These are phyloP conservation scores for Pseudomyrmex flavicornis DNA, from an alignment of 1,140 invertebrate genomes.

Conservation along the genomic window DNA sequence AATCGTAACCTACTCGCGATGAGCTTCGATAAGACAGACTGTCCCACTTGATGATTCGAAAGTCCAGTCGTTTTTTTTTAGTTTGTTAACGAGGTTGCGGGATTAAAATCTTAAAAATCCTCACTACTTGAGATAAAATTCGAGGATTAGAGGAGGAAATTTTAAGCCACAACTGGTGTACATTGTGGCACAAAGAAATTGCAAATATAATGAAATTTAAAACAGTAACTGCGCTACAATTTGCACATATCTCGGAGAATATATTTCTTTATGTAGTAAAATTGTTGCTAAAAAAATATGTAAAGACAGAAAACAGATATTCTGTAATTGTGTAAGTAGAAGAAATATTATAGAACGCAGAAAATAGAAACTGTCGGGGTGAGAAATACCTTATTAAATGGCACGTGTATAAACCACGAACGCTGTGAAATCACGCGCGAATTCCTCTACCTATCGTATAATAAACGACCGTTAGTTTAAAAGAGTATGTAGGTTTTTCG, in stretches of 20 bases:
- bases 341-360: neutral
- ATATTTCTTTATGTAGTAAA: neutral
- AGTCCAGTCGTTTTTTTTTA: constrained; percentile 50
- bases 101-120: neutral
- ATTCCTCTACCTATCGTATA: constrained; percentile 7
- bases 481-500: constrained; percentile 32
- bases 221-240: constrained; percentile 8
- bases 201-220: neutral
- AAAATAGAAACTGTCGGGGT: neutral
- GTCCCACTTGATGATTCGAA: constrained; percentile 49
- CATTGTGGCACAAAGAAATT: neutral
- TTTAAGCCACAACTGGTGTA: neutral
- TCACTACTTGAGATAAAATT: neutral
- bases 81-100: neutral
- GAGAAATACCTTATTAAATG: neutral
- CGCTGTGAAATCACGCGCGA: constrained; percentile 35
- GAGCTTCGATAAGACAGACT: constrained; percentile 43
- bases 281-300: neutral
- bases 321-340: neutral
- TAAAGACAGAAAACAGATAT: no score
- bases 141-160: constrained; percentile 4
- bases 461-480: constrained; percentile 30
- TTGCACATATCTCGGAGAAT: neutral
- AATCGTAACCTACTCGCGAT: constrained; percentile 37
- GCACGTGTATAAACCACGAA: constrained; percentile 1